A percentile compares a stretch with the other conserved stretches of the same genome.
Evolutionary conservation across 1,140 invertebrate genomes (phyloP).

Genomic region (Lordiphosa collinella): DNA sequence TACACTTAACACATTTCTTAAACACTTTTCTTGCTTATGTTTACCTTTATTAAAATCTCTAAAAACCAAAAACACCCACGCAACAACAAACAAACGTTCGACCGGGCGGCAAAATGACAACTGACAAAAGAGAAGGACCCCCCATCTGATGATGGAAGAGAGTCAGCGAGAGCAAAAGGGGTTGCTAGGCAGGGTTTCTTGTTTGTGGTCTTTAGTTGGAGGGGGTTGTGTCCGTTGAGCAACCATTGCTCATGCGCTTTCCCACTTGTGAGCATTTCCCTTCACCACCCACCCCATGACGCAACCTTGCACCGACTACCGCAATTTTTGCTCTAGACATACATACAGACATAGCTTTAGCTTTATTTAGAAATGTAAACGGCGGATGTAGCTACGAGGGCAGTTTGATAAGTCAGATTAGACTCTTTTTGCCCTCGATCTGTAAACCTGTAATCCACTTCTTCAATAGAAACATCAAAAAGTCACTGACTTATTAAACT

Average conservation of each 20-base stretch:
- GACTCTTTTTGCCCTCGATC: too few relatives aligned
- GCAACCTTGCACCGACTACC: slow-evolving; percentile 30
- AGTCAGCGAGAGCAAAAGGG: slow-evolving; percentile 12
- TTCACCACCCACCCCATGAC: slow-evolving; percentile 25
- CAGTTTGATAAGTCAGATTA: not conserved
- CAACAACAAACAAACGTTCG: slow-evolving; percentile 57
- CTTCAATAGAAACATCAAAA: too few relatives aligned
- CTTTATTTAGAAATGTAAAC: slow-evolving; percentile 42
- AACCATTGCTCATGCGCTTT: slow-evolving; percentile 58
- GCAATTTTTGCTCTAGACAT: slow-evolving; percentile 36
- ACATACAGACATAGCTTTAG: slow-evolving; percentile 30
- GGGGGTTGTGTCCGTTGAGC: not conserved
- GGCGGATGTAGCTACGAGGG: slow-evolving; percentile 5
- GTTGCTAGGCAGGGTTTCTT: slow-evolving; percentile 26
- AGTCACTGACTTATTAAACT: too few relatives aligned
- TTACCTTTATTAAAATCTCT: slow-evolving; percentile 23
- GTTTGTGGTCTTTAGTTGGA: slow-evolving; percentile 3
- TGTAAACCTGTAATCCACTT: too few relatives aligned
- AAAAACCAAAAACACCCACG: slow-evolving; percentile 15
- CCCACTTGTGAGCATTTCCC: slow-evolving; percentile 62
- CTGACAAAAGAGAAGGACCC: slow-evolving; percentile 33
- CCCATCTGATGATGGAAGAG: slow-evolving; percentile 7
- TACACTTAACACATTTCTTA: not conserved
- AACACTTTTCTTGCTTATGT: not conserved
- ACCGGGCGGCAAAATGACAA: slow-evolving; percentile 66